Evolutionary conservation across 2,113 vertebrate species (phyloP).

Genomic region (Chaenocephalus aceratus): DNA sequence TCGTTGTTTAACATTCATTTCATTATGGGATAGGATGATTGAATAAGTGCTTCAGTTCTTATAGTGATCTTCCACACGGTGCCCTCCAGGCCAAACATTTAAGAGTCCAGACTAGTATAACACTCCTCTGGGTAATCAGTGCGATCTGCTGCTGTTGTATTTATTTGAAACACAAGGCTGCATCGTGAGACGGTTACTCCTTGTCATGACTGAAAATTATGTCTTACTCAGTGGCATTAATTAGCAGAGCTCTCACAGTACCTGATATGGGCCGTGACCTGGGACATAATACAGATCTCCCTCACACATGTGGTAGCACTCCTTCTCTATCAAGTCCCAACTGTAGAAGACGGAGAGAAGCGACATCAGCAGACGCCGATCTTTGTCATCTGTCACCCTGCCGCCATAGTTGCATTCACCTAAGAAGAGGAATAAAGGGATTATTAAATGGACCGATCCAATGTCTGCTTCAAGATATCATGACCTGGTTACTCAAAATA

Average conservation of each 20-base stretch:
- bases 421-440: constrained; percentile 58
- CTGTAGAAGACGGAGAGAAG: constrained; percentile 91
- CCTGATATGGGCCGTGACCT: constrained; percentile 88
- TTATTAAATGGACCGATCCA: background rate
- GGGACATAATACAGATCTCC: constrained; percentile 88
- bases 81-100: background rate
- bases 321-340: constrained; percentile 85
- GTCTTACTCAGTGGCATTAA: background rate
- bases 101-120: background rate
- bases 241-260: constrained; percentile 58
- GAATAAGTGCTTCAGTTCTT: background rate
- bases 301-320: constrained; percentile 85
- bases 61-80: background rate
- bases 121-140: background rate
- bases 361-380: constrained; percentile 92
- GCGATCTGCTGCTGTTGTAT: constrained; percentile 7
- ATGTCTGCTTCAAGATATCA: too few species aligned
- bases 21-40: background rate
- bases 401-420: constrained; percentile 98
- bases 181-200: background rate
- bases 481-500: too few species aligned
- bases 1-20: background rate
- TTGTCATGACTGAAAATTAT: constrained; percentile 1
- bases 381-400: constrained; percentile 95
- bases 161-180: background rate